A percentile compares a stretch with the other conserved stretches of the same genome.
Evolutionary conservation across 2,797 vertebrate species (phyloP).

Genomic region (Choloepus didactylus): DNA sequence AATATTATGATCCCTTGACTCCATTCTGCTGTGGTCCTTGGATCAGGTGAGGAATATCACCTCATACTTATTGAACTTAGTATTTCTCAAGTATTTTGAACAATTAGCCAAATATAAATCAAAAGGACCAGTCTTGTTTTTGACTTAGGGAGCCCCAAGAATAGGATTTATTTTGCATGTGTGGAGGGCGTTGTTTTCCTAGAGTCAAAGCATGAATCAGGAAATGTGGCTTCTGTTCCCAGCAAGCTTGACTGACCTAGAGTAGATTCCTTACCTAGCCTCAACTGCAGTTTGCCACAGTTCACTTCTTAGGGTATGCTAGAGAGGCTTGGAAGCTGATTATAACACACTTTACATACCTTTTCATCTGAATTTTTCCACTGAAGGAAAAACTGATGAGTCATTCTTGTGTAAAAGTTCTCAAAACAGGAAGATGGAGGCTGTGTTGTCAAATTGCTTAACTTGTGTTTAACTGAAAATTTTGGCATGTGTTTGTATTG

Average conservation of each 20-base stretch:
- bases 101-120: neutral
- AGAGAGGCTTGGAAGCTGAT: neutral
- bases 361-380: conserved; percentile 53
- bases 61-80: conserved; percentile 36
- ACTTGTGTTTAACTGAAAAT: neutral
- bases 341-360: neutral
- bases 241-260: neutral
- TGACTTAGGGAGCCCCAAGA: conserved; percentile 34
- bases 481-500: conserved; percentile 10
- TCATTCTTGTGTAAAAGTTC: conserved; percentile 59
- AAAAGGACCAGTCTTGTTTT: neutral
- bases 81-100: conserved; percentile 46
- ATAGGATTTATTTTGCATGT: conserved; percentile 2
- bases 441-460: conserved; percentile 17
- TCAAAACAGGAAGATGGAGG: conserved; percentile 61
- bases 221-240: conserved; percentile 42
- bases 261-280: neutral
- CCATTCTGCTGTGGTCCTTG: neutral
- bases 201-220: neutral
- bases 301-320: neutral
- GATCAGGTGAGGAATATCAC: neutral
- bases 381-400: conserved; percentile 33
- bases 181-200: neutral
- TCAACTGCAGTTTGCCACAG: neutral
- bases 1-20: neutral